Evolutionary conservation across 1,140 invertebrate species (phyloP).

Genomic region (Polypedilum pembai): DNA sequence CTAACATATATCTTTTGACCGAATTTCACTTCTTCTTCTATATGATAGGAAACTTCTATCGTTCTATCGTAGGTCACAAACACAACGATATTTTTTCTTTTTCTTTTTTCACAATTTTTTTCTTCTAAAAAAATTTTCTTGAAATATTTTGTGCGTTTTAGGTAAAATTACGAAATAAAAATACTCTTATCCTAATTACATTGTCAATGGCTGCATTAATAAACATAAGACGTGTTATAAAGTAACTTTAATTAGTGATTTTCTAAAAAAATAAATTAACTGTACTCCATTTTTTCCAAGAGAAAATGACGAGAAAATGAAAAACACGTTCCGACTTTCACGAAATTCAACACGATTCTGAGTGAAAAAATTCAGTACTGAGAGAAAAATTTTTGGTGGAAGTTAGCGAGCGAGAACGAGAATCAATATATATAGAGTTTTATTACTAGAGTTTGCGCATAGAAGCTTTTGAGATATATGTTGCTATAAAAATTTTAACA

Average conservation of each 20-base stretch:
- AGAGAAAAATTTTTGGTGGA: background rate
- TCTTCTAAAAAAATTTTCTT: conserved; percentile 14
- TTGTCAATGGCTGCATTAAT: background rate
- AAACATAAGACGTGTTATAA: background rate
- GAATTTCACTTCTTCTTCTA: background rate
- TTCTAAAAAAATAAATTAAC: background rate
- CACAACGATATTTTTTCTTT: conserved; percentile 11
- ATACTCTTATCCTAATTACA: background rate
- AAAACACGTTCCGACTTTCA: conserved; percentile 1
- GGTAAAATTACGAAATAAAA: background rate
- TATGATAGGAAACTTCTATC: conserved; percentile 4
- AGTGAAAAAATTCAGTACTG: conserved; percentile 7
- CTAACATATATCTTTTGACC: conserved; percentile 19
- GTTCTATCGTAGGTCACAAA: conserved; percentile 25
- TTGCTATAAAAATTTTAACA: background rate
- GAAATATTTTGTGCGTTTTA: background rate
- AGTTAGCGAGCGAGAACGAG: conserved; percentile 26
- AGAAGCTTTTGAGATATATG: background rate
- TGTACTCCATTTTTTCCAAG: conserved; percentile 27
- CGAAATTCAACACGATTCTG: conserved; percentile 21
- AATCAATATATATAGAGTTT: conserved; percentile 23
- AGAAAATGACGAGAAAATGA: conserved; percentile 1
- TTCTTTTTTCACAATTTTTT: background rate
- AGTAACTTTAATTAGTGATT: background rate
- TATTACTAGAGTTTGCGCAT: conserved; percentile 22